A percentile compares a stretch with the other conserved stretches of the same genome.
Evolutionary conservation across 1,140 invertebrate species (phyloP).

Genomic region (Catajapyx aquilonaris): DNA sequence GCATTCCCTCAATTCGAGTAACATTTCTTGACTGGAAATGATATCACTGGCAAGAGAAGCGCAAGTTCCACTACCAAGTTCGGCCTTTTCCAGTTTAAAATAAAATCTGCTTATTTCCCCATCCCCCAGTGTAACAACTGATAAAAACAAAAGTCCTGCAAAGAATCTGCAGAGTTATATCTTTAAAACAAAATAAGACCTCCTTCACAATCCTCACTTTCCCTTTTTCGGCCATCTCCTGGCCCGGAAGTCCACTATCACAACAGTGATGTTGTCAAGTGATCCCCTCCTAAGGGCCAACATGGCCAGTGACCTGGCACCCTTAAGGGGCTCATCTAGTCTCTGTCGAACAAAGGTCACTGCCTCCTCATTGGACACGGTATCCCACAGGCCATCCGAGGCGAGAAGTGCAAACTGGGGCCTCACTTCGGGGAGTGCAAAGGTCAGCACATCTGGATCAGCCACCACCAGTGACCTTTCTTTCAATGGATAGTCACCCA

Average conservation of each 20-base stretch:
- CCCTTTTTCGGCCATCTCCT: constrained; percentile 20
- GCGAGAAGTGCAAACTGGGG: constrained; percentile 80
- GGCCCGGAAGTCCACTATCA: constrained; percentile 68
- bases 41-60: no score
- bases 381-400: constrained; percentile 91
- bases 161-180: no score
- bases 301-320: constrained; percentile 69
- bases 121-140: no score
- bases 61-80: no score
- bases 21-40: no score
- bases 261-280: constrained; percentile 84
- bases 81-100: no score
- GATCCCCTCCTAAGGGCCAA: constrained; percentile 84
- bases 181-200: no score
- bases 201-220: no score
- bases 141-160: no score
- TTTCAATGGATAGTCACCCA: constrained; percentile 89
- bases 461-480: constrained; percentile 82
- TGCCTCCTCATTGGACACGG: constrained; percentile 83
- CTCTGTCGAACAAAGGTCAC: constrained; percentile 63
- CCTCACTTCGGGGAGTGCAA: constrained; percentile 60
- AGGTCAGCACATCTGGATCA: constrained; percentile 87
- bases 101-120: no score
- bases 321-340: constrained; percentile 62
- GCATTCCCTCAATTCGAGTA: no score